Percentiles rank a stretch among this genome's conserved stretches.
Evolutionary conservation across 2,888 invertebrate species (phyloP).

Genomic region (Marasmarcha lunaedactyla): DNA sequence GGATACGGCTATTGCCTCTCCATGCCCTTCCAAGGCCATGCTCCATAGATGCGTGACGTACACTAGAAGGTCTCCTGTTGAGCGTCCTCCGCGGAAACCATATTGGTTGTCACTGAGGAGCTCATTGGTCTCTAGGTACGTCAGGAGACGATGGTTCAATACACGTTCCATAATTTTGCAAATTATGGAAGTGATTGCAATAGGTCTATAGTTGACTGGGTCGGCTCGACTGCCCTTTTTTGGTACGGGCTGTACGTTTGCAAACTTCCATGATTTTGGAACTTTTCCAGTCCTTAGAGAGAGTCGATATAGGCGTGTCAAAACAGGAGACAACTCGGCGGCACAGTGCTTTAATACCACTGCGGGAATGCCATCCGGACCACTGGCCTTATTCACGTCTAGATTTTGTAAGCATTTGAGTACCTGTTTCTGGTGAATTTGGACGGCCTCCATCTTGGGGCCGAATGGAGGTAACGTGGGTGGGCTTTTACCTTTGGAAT

Average conservation of each 20-base stretch:
- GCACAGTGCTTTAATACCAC: not conserved
- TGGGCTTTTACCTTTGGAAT: not conserved
- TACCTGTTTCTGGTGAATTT: not conserved
- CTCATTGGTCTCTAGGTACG: not conserved
- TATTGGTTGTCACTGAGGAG: too few relatives aligned
- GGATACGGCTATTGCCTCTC: constrained; percentile 1
- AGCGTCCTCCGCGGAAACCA: too few relatives aligned
- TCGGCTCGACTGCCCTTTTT: not conserved
- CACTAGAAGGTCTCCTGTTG: too few relatives aligned
- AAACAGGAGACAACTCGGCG: too few relatives aligned
- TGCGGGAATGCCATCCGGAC: not conserved
- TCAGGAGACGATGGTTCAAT: not conserved
- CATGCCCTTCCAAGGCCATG: not conserved
- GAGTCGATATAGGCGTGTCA: too few relatives aligned
- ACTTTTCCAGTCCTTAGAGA: too few relatives aligned
- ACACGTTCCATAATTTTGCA: too few relatives aligned
- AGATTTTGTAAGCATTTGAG: not conserved
- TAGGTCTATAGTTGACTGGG: too few relatives aligned
- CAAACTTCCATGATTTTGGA: constrained; percentile 1
- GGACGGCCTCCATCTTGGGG: not conserved
- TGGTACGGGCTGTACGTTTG: not conserved
- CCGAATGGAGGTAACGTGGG: constrained; percentile 1
- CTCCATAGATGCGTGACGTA: not conserved
- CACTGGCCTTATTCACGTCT: constrained; percentile 1
- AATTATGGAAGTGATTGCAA: too few relatives aligned